These are phyloP conservation scores for Drosophila maculinotata DNA, from an alignment of 2,888 invertebrate genomes.

Conservation along the genomic window DNA sequence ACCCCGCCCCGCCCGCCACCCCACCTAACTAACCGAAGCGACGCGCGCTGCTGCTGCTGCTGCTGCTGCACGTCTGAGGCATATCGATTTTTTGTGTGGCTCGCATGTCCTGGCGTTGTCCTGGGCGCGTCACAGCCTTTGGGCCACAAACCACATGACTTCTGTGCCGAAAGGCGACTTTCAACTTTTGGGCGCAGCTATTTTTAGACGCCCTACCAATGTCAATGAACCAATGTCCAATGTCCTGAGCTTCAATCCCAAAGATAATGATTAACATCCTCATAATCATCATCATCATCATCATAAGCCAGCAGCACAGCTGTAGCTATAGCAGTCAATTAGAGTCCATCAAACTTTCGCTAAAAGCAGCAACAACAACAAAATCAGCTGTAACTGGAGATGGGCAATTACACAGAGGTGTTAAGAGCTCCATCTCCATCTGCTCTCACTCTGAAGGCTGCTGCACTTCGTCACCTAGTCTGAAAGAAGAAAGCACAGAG, in stretches of 20 bases:
- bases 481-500: background rate
- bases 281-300: background rate
- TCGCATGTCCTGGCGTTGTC: constrained; percentile 47
- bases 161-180: constrained; percentile 49
- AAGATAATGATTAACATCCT: constrained; percentile 1
- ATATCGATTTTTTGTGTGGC: constrained; percentile 75
- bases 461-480: constrained; percentile 47
- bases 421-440: constrained; percentile 1
- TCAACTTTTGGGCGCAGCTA: constrained; percentile 62
- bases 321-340: constrained; percentile 26
- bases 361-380: no score
- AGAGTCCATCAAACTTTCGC: constrained; percentile 25
- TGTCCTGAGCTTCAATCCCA: no score
- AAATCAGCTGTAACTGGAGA: constrained; percentile 17
- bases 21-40: constrained; percentile 34
- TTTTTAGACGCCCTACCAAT: constrained; percentile 61
- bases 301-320: constrained; percentile 3
- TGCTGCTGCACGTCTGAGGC: constrained; percentile 79
- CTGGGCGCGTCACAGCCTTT: constrained; percentile 49
- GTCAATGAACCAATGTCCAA: constrained; percentile 70
- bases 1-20: constrained; percentile 24
- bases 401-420: constrained; percentile 23
- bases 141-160: constrained; percentile 45
- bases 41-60: no score
- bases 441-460: constrained; percentile 20